Evolutionary conservation across 2,888 invertebrate genomes (phyloP).

Genomic region (Protonemura montana): DNA sequence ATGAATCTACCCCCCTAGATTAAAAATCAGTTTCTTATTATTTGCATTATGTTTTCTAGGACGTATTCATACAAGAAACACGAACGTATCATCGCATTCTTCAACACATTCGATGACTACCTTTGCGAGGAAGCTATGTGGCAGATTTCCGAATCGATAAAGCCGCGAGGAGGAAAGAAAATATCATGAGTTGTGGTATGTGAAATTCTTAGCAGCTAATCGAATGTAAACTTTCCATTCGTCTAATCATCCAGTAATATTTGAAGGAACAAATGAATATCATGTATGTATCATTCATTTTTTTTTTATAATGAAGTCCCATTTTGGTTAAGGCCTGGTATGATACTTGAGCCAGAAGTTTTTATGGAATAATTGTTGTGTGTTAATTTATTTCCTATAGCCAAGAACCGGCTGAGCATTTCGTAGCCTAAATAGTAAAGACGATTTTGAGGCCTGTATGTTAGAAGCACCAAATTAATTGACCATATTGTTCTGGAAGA

Average conservation of each 20-base stretch:
- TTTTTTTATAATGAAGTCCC: neutral
- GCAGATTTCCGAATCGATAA: constrained; percentile 96
- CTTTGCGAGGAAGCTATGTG: constrained; percentile 98
- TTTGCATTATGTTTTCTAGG: constrained; percentile 63
- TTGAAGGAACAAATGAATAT: neutral
- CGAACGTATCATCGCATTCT: constrained; percentile 92
- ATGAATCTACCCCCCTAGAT: neutral
- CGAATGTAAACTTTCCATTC: neutral
- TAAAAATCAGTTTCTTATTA: neutral
- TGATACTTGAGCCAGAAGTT: neutral
- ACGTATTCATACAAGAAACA: constrained; percentile 92
- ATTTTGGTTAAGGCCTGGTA: neutral
- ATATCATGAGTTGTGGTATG: neutral
- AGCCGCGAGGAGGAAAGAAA: constrained; percentile 74
- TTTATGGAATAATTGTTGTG: neutral
- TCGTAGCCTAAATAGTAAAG: neutral
- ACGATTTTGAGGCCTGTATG: neutral
- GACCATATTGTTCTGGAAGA: neutral
- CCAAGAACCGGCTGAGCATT: neutral
- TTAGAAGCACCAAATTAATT: neutral
- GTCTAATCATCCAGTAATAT: neutral
- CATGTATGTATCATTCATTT: neutral
- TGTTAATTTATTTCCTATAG: neutral
- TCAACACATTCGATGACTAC: constrained; percentile 96
- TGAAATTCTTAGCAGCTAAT: neutral